These are phyloP conservation scores for Vombatus ursinus DNA, from an alignment of 2,113 vertebrate species.

Conservation along the genomic window DNA sequence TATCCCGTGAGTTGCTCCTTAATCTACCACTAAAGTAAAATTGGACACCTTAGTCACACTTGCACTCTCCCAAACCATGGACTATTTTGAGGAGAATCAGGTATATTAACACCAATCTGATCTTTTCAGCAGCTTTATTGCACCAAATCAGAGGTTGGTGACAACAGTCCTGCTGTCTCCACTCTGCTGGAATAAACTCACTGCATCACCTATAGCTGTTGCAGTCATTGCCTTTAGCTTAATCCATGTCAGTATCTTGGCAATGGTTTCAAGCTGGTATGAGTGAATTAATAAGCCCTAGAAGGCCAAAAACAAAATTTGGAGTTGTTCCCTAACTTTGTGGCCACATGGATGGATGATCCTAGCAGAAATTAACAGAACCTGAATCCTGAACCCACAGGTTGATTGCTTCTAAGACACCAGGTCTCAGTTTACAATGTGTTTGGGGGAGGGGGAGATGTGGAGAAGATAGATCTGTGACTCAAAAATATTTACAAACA, in stretches of 20 bases:
- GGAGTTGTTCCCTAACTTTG: background rate
- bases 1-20: background rate
- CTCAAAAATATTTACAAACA: background rate
- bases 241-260: background rate
- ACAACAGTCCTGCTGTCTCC: conserved; percentile 36
- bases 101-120: background rate
- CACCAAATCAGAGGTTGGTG: conserved; percentile 1
- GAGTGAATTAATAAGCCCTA: background rate
- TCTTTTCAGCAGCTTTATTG: conserved; percentile 3
- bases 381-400: background rate
- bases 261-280: background rate
- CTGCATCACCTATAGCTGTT: background rate
- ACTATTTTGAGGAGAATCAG: background rate
- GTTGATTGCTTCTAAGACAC: background rate
- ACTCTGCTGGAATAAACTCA: background rate
- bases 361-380: background rate
- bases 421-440: background rate
- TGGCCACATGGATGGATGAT: background rate
- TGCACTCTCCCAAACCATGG: background rate
- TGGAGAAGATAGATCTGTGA: background rate
- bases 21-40: background rate
- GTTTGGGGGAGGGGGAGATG: background rate
- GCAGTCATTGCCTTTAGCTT: background rate
- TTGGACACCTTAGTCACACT: background rate
- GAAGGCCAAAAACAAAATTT: background rate